Evolutionary conservation across 2,888 invertebrate species (phyloP), one percentile per base, ranked within the genome.

Genomic region (Tetramorium bicarinatum): DNA sequence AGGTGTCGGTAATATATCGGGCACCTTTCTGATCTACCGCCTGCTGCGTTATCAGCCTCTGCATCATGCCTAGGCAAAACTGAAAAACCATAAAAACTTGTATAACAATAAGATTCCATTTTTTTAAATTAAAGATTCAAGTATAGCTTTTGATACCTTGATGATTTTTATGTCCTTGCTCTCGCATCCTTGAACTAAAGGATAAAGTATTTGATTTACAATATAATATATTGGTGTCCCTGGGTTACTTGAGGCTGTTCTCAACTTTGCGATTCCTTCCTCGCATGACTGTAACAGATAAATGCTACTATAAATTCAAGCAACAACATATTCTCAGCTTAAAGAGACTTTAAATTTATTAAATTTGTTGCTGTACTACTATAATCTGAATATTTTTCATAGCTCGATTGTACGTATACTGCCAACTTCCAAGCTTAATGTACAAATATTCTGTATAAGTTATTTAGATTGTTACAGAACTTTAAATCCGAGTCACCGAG

Each of bases 151-250:
- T 21, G 9, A 87, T 95, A 98, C 98, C 96, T 98, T 98, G 74
- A 99, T 98, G 91, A 99, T 97, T 96, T 99, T 99, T 75, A 98
- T 96, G 95, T 99, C 99, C 95, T 98, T 99, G 41, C 99, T 99
- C 95, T 99, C 99, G 95, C 99, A 99, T 93, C 99, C 99, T 95
- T 99, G 98, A 49, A 99, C 98, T 89, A 99, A 96, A 0, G 99
- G 99, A 95, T 99, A 99, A 83, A 99, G 96, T 91, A 99, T 98
- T 95, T 99, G 99, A 94, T 98, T 97, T 85, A 99, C 98, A 34
- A 98, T 97, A 94, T 98, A 98, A 93, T 97, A 97, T 80, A 99
- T 96, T n/a, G 98, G 97, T 89, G 97, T 96, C 94, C 97, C 97
- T 13, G 97, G 97, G 92, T 97, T 97, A 90, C 96, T 96, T 59